Base-by-base conservation (phyloP, 2,113 vertebrate genomes). In the Pycnonotus jocosus region DNA sequence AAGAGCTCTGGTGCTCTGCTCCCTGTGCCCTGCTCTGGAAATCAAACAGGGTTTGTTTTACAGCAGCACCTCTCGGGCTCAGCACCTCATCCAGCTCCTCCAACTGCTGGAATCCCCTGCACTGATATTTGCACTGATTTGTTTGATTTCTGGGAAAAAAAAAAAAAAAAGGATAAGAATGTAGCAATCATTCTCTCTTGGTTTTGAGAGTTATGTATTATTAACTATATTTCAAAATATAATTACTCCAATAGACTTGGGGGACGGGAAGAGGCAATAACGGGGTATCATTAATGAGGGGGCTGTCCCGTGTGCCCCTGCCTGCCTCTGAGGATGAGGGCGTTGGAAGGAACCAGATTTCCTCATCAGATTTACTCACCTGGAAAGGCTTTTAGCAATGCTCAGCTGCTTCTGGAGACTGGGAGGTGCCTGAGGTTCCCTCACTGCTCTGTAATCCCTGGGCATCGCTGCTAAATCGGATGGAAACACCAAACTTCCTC, bases 81-180 rank as follows among this genome's bases (percentile, higher is more conserved):
- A 30, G 31, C 33, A 0, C 60, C 51, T 6, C 51, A 3, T 6
- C 68, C 61, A 11, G 5, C 38, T 21, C 33, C 22, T 17, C 40
- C 18, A 37, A 0, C 73, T 24, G 40, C 81, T 81, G 76, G 35
- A 33, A 31, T 35, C 47, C 68, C 6, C 45, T 23, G n/a, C 33
- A 0, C 37, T 12, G 11, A 17, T 3, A 4, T 38, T 38, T 38
- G 9, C 2, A 3, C 8, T 8, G 28, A 38, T 54, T 3, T 27
- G 20, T 24, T 1, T 12, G 31, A 61, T 35, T 73, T 42, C n/a
- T 77, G 28, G 12, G 19, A 22, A 19, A 7, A 2, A 19, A 33
- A 31, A 38, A 38, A 38, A 38, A 38, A 38, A 71, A 33, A 3
- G 4, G 6, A 9, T 47, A 2, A 25, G 64, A 42, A 35, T 7